phyloP scores from a whole-genome alignment of 2,888 invertebrate genomes.

The Meiosimyza platycephala region DNA sequence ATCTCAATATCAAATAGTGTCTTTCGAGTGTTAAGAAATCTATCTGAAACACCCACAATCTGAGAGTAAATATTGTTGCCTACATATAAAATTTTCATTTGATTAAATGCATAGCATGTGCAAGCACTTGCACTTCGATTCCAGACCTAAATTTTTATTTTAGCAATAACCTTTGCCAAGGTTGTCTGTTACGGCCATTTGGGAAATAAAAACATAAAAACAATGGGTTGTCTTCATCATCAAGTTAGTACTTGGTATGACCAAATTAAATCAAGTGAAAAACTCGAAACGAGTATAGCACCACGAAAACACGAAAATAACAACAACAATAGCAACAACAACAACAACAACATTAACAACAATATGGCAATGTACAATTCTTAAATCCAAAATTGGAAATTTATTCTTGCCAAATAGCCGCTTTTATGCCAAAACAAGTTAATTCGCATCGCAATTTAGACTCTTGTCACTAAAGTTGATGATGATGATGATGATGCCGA shows the following conservation, averaged over 20 bases:
- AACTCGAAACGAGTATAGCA: conserved; percentile 59
- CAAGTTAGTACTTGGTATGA: conserved; percentile 24
- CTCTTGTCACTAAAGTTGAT: neutral
- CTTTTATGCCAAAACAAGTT: conserved; percentile 64
- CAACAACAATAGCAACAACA: neutral
- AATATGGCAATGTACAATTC: conserved; percentile 45
- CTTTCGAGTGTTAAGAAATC: no score
- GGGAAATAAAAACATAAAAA: neutral
- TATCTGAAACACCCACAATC: no score
- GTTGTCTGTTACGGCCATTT: conserved; percentile 50
- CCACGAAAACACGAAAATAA: conserved; percentile 46
- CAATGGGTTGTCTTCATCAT: neutral
- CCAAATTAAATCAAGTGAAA: conserved; percentile 60
- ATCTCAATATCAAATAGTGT: no score
- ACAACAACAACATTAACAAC: neutral
- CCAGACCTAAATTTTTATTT: no score
- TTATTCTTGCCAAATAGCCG: conserved; percentile 64
- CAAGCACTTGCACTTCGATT: no score
- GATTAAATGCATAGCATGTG: no score
- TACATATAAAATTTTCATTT: no score
- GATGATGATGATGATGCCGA: conserved; percentile 30
- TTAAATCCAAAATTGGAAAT: conserved; percentile 63
- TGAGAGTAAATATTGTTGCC: no score
- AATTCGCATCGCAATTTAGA: conserved; percentile 52
- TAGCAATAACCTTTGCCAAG: conserved; percentile 55